A percentile compares a stretch with the other conserved stretches of the same genome.
Conservation (phyloP, 2,888 invertebrate genomes). For the Molanna angustata region DNA sequence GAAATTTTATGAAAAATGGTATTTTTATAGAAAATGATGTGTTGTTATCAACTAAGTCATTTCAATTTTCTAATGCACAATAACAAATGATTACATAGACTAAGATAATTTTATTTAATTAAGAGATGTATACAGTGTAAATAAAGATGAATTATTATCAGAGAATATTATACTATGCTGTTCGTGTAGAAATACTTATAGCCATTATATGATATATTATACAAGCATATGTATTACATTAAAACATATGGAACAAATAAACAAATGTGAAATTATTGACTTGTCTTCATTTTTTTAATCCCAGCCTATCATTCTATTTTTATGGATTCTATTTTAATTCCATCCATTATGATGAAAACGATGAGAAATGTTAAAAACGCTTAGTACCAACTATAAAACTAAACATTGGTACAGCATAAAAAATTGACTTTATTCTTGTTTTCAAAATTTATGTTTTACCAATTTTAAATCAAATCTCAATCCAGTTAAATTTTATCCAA, state of each 20-base stretch:
- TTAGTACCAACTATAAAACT: too few species aligned
- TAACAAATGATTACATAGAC: slow-evolving; percentile 17
- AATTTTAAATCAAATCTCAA: too few species aligned
- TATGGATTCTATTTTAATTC: background rate
- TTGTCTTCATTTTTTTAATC: background rate
- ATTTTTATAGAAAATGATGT: slow-evolving; percentile 25
- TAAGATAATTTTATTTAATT: slow-evolving; percentile 26
- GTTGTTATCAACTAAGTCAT: slow-evolving; percentile 24
- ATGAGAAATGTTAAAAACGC: too few species aligned
- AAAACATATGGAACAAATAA: background rate
- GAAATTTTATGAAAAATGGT: slow-evolving; percentile 25
- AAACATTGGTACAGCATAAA: too few species aligned
- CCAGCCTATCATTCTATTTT: background rate
- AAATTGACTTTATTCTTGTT: too few species aligned
- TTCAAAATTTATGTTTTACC: too few species aligned
- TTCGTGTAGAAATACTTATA: slow-evolving; percentile 6
- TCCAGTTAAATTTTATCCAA: too few species aligned
- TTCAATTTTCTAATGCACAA: slow-evolving; percentile 32
- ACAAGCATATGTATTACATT: slow-evolving; percentile 24
- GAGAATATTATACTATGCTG: slow-evolving; percentile 22
- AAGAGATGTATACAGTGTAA: slow-evolving; percentile 30
- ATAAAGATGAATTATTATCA: slow-evolving; percentile 29
- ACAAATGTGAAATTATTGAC: background rate
- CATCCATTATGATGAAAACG: too few species aligned
- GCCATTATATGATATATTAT: slow-evolving; percentile 25